Evolutionary conservation across 2,113 vertebrate genomes (phyloP), one percentile per base, ranked within the genome.

Genomic region (Zosterops japonicus): DNA sequence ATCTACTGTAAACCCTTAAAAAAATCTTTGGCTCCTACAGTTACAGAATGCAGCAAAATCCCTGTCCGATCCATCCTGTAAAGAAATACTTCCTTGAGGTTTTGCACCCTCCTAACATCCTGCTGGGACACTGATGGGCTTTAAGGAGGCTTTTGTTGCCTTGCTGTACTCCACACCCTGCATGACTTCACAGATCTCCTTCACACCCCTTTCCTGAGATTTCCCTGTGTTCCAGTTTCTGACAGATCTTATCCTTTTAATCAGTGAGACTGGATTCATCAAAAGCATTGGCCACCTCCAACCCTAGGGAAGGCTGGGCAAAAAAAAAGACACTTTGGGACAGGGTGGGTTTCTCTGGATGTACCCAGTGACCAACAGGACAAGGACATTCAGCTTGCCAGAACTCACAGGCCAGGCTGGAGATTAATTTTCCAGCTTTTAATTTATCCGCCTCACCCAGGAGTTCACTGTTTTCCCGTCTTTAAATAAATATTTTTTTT

Each of bases 401-500:
- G 46, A 94, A 83, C 55, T 83, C 85, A 80, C 31, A 55, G 17
- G 33, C 35, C 61, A 89, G 28, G 67, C 0, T 74, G 67, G 67
- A 92, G 79, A 83, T 89, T 55, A 59, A 21, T 77, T 81, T 86
- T 67, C 71, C 63, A 77, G 75, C 42, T 89, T 94, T 94, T 86
- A 77, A 72, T 90, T 80, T 92, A 74, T 59, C 68, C 5, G 0
- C 70, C 59, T 92, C 68, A 59, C 75, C 46, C 90, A 80, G 19
- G 55, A 94, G 59, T 89, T 92, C 83, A 86, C 29, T 81, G 39
- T 60, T 94, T 95, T 44, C 42, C 68, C 6, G 4, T 67, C 77
- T 91, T 91, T 59, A 90, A 77, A 89, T 87, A 96, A 96, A 89
- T 92, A 81, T 88, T 86, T 88, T 77, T 87, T 87, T 88, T 89